Percentiles rank a stretch among this genome's conserved stretches.
Conservation (phyloP, 1,140 invertebrate genomes). For the Papilio glaucus region DNA sequence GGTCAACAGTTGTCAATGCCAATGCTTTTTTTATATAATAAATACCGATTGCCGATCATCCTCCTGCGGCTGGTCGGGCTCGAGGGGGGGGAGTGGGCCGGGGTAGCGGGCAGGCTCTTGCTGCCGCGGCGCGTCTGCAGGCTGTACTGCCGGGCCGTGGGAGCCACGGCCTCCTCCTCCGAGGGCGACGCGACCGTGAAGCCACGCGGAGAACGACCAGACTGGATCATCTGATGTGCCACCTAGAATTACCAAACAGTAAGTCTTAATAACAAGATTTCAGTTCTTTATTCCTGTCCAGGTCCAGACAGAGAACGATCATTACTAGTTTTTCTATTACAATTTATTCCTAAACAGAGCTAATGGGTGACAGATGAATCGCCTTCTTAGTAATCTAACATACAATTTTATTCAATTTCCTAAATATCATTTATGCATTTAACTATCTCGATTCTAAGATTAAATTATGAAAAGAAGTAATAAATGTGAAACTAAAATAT, state of each 20-base stretch:
- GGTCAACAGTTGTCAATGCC: too few species aligned
- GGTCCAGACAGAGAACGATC: not conserved
- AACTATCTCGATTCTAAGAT: too few species aligned
- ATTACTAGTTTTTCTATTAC: not conserved
- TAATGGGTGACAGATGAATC: too few species aligned
- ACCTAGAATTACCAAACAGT: slow-evolving; percentile 73
- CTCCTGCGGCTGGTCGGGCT: slow-evolving; percentile 85
- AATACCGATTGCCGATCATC: slow-evolving; percentile 73
- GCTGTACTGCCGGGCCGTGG: slow-evolving; percentile 61
- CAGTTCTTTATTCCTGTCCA: too few species aligned
- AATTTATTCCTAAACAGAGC: too few species aligned
- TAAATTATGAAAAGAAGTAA: not conserved
- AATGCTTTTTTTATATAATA: too few species aligned
- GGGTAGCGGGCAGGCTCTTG: slow-evolving; percentile 88
- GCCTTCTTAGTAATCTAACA: too few species aligned
- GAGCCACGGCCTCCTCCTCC: slow-evolving; percentile 50
- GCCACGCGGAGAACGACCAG: slow-evolving; percentile 64
- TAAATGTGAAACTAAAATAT: not conserved
- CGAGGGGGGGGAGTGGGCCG: slow-evolving; percentile 84
- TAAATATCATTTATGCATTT: too few species aligned
- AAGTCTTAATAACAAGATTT: not conserved
- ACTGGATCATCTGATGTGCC: slow-evolving; percentile 88
- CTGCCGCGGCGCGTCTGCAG: slow-evolving; percentile 84
- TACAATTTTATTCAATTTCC: too few species aligned
- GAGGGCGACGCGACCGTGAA: slow-evolving; percentile 74